These are phyloP conservation scores for Lethocerus indicus DNA, from an alignment of 1,140 invertebrate species.

Conservation along the genomic window DNA sequence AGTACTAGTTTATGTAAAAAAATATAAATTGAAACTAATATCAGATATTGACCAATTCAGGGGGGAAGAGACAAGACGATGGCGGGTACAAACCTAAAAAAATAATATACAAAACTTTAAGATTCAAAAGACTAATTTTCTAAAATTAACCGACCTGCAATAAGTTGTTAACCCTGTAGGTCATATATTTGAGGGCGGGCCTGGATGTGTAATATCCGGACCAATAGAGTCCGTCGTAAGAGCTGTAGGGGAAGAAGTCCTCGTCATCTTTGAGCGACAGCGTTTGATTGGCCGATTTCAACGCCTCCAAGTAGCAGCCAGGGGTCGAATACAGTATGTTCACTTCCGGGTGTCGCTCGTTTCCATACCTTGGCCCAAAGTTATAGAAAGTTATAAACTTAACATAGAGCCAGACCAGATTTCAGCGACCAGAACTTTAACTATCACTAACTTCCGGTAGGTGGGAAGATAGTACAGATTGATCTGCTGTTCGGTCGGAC, in stretches of 20 bases:
- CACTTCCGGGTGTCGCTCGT: conserved; percentile 38
- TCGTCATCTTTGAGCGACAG: conserved; percentile 54
- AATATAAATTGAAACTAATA: too few species aligned
- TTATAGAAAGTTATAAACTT: neutral
- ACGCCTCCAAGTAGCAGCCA: conserved; percentile 74
- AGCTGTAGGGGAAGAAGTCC: conserved; percentile 90
- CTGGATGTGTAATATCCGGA: conserved; percentile 90
- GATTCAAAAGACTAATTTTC: too few species aligned
- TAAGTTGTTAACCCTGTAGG: conserved; percentile 59
- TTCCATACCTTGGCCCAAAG: conserved; percentile 23
- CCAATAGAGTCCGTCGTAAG: conserved; percentile 70
- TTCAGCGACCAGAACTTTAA: too few species aligned
- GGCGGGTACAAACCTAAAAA: too few species aligned
- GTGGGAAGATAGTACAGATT: too few species aligned
- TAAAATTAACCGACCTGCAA: too few species aligned
- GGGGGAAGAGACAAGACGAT: too few species aligned
- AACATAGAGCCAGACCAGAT: neutral
- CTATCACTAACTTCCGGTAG: too few species aligned
- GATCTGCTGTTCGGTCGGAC: too few species aligned
- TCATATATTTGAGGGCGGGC: conserved; percentile 64
- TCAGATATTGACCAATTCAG: too few species aligned
- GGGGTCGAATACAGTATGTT: conserved; percentile 88
- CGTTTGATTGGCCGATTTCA: conserved; percentile 45
- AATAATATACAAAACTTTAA: too few species aligned
- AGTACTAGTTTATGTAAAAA: too few species aligned